Conservation (phyloP, 2,797 vertebrate genomes). For the Danio jaintianensis region DNA sequence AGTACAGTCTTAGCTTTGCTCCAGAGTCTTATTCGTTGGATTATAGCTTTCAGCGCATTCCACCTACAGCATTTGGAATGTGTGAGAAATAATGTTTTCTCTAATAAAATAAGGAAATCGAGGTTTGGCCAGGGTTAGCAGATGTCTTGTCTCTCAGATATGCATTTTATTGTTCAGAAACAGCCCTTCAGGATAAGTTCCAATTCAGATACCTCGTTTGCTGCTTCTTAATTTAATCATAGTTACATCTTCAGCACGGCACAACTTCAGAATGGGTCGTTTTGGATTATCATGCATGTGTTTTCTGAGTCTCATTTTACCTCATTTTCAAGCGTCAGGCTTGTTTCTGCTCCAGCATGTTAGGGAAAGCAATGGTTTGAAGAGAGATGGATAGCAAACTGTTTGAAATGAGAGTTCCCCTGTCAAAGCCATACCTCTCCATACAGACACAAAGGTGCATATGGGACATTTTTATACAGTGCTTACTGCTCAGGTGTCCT, state of each 20-base stretch:
- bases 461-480: constrained; percentile 16
- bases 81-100: constrained; percentile 50
- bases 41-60: constrained; percentile 51
- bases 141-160: constrained; percentile 46
- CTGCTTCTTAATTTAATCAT: constrained; percentile 67
- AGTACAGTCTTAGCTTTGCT: constrained; percentile 38
- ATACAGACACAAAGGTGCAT: constrained; percentile 9
- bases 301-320: constrained; percentile 47
- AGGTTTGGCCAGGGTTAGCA: constrained; percentile 53
- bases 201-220: constrained; percentile 72
- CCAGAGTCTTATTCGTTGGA: constrained; percentile 57
- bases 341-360: neutral
- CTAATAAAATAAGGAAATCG: constrained; percentile 43
- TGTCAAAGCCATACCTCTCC: constrained; percentile 25
- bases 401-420: constrained; percentile 17
- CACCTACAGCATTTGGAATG: constrained; percentile 56
- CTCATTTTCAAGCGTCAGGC: constrained; percentile 14
- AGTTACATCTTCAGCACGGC: constrained; percentile 62
- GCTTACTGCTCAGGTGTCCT: constrained; percentile 70
- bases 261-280: constrained; percentile 15
- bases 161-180: constrained; percentile 52
- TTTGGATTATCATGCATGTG: neutral
- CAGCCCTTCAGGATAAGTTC: constrained; percentile 59
- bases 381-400: neutral
- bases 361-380: neutral